Base-by-base conservation (phyloP, 1,140 invertebrate genomes). In the Telenomus remus region DNA sequence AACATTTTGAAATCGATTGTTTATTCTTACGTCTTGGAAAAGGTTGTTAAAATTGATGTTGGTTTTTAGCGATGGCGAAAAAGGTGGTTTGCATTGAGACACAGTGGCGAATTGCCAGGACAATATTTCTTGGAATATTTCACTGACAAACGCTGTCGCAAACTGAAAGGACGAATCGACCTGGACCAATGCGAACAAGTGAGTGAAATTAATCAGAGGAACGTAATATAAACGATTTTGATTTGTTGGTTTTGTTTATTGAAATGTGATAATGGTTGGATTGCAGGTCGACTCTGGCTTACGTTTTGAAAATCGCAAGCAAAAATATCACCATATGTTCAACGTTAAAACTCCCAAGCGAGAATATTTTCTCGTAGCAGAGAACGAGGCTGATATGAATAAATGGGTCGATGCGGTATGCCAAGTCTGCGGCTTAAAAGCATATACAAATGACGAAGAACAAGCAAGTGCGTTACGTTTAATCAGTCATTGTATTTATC, bases 111-210 rank as follows among this genome's bases (percentile, higher is more conserved):
- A 82, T 91, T 97, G 76, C 96, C 96, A 53, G 95, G 94, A 55
- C 96, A 97, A 88, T 98, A 96, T 90, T 93, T 96, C 82, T 89
- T 98, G 61, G 95, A 96, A 82, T 98, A 98, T 88, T 98, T 95
- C 86, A 94, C 94, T 9, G 96, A 98, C 85, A 91, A 93, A 81
- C 92, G 93, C 78, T 94, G 94, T 82, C 91, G 93, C 76, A 96
- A 95, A 83, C 88, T 95, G 53, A 98, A 98, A 88, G 96, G 97
- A 69, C 91, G 92, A 69, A 97, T 98, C 68, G 94, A 98, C 90
- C 90, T 98, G 75, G 96, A 97, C 90, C 94, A 97, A 83, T 98
- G 96, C 88, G 96, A 97, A 89, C 96, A 98, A 91, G 96, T 96
- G 89, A 81, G 27, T 47, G 11, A 8, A 43, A 4, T 43, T 43